These are phyloP conservation scores for Oncorhynchus nerka DNA, from an alignment of 2,113 vertebrate genomes.

Conservation along the genomic window DNA sequence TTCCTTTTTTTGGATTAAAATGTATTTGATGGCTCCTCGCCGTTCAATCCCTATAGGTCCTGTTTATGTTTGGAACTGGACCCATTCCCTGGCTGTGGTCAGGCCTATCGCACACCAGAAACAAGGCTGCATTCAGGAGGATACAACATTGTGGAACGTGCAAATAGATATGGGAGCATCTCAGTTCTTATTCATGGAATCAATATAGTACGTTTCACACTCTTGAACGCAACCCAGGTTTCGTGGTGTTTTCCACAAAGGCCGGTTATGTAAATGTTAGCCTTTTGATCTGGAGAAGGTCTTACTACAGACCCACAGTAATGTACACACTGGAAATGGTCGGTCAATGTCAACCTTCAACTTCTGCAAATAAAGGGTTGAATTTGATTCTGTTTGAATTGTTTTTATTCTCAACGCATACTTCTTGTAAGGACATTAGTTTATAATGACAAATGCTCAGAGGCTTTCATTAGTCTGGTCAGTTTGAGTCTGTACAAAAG, in stretches of 20 bases:
- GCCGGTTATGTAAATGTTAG: conserved; percentile 38
- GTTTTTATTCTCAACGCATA: conserved; percentile 26
- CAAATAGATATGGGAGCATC: too few relatives aligned
- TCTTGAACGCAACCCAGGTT: too few relatives aligned
- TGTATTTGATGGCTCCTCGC: too few relatives aligned
- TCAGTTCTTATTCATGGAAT: too few relatives aligned
- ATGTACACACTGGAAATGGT: conserved; percentile 75
- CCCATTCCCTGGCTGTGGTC: conserved; percentile 9
- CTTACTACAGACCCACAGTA: conserved; percentile 53
- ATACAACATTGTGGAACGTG: too few relatives aligned
- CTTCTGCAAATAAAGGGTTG: conserved; percentile 71
- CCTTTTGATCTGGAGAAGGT: conserved; percentile 49
- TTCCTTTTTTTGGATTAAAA: conserved; percentile 77
- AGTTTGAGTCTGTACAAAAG: neutral
- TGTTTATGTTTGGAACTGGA: conserved; percentile 12
- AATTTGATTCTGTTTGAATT: conserved; percentile 53
- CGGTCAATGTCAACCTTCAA: conserved; percentile 73
- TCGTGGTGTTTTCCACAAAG: too few relatives aligned
- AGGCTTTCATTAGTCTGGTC: neutral
- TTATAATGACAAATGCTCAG: conserved; percentile 1
- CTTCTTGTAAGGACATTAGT: conserved; percentile 3
- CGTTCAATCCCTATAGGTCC: conserved; percentile 25
- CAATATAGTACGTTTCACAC: too few relatives aligned
- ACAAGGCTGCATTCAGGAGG: too few relatives aligned
- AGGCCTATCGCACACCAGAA: conserved; percentile 2